Base-by-base conservation (phyloP, 1,140 invertebrate species). In the Zaprionus taronus region DNA sequence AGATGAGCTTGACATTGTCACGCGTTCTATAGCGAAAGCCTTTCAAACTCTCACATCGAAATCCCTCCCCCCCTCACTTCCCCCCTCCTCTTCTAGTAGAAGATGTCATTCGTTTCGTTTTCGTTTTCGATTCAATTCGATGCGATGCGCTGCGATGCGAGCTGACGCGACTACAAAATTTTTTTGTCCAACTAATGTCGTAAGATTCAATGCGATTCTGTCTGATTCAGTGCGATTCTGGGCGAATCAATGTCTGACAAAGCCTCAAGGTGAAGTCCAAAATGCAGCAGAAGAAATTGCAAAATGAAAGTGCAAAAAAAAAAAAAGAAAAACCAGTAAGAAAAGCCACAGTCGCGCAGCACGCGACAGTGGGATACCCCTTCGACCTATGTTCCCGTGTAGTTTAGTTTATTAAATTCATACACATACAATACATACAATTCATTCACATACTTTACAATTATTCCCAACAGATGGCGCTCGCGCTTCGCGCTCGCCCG, bases 161-260 rank as follows among this genome's bases (percentile, higher is more conserved):
- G 58, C 34, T 65, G 69, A 61, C 53, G 67, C 58, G 51, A 67
- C 67, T 79, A 70, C 57, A 79, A 87, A 75, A 47, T 36, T 56
- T 56, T 83, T 62, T 76, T 71, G 71, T 89, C 72, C 62, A 74
- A 79, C 73, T 89, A 87, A 87, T 87, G 81, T 86, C 71, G 81
- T 73, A 51, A 71, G 57, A 68, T 44, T 56, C 55, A 41, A 41
- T 53, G n/a, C 14, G 77, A 87, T 84, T 90, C 71, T 73, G 66
- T 89, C 78, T 76, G 47, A 81, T 89, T 89, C 61, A 61, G 69
- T 53, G 15, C 17, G 77, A 87, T 84, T 84, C 71, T 75, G 63
- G 83, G 81, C 71, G 41, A 84, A 84, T 89, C 60, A 65, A 69
- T 47, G 41, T 24, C 22, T 51, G 47, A 51, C 62, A 63, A 56